These are phyloP conservation scores for Delia radicum DNA, from an alignment of 1,140 invertebrate genomes.

Conservation along the genomic window DNA sequence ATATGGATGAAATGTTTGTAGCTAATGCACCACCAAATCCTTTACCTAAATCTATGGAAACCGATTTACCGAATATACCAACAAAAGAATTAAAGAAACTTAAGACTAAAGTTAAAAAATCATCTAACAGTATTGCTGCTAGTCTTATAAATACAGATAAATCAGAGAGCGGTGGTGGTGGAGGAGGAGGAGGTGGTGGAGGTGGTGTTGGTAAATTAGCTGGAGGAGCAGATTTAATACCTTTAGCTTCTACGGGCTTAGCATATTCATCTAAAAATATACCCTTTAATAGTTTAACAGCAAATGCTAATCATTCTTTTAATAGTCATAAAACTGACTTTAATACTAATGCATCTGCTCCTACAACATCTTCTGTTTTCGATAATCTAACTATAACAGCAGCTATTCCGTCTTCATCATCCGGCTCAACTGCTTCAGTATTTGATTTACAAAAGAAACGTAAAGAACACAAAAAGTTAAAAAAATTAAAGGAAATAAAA, in stretches of 20 bases:
- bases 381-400: constrained; percentile 46
- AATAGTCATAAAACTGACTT: neutral
- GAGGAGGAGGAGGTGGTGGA: neutral
- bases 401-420: neutral
- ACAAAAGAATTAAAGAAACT: constrained; percentile 20
- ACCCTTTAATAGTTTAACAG: constrained; percentile 27
- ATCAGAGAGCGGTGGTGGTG: neutral
- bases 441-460: constrained; percentile 55
- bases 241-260: constrained; percentile 31
- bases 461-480: constrained; percentile 66
- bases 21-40: neutral
- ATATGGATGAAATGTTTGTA: constrained; percentile 21
- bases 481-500: constrained; percentile 64
- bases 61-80: neutral
- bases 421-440: neutral
- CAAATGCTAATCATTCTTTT: neutral
- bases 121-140: neutral
- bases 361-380: constrained; percentile 19
- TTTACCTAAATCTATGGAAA: neutral
- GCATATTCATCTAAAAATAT: constrained; percentile 30
- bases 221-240: constrained; percentile 49
- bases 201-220: constrained; percentile 34
- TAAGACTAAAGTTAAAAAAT: constrained; percentile 18
- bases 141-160: neutral
- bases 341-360: neutral